Evolutionary conservation across 2,113 vertebrate genomes (phyloP), one percentile per base, ranked within the genome.

Genomic region (Leucopsar rothschildi): DNA sequence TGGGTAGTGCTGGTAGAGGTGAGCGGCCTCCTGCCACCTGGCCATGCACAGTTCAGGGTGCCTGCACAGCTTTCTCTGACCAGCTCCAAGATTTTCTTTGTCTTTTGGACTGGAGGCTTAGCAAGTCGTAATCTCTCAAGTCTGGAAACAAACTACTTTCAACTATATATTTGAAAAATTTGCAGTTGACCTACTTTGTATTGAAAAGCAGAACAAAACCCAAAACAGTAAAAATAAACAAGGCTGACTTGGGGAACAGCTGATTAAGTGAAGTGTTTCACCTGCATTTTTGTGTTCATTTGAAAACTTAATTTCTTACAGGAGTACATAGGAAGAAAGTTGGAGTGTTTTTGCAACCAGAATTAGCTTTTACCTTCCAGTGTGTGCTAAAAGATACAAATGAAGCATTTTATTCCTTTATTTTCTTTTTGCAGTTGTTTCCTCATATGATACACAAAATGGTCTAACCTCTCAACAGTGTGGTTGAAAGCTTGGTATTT

Each of bases 21-120:
- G 68, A 70, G 71, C 3, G 13, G 60, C 16, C 35, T 83, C 42
- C 27, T 49, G 47, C 47, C 6, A 6, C 29, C 40, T 52, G 52
- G 31, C 35, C 2, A 0, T 9, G 52, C 29, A 5, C n/a, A 11
- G 1, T 2, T 31, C 10, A 2, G 40, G n/a, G 22, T 5, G 35
- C 15, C 33, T 23, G 60, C 6, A 5, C 52, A 12, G 57, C 73
- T 68, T 50, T 68, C 44, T 37, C 31, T 8, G 11, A 25, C 19
- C 37, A 55, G 15, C 3, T 64, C 18, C 47, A 42, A 25, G 33
- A 9, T 80, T 91, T 68, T 33, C 11, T n/a, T 52, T 79, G 52
- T 12, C 39, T 90, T 82, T 79, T 71, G 65, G 56, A 56, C 50
- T 59, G 39, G 28, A 49, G 44, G 12, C 7, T 90, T 71, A 33